Conservation (phyloP, 2,888 invertebrate genomes). For the Lasius platythorax region DNA sequence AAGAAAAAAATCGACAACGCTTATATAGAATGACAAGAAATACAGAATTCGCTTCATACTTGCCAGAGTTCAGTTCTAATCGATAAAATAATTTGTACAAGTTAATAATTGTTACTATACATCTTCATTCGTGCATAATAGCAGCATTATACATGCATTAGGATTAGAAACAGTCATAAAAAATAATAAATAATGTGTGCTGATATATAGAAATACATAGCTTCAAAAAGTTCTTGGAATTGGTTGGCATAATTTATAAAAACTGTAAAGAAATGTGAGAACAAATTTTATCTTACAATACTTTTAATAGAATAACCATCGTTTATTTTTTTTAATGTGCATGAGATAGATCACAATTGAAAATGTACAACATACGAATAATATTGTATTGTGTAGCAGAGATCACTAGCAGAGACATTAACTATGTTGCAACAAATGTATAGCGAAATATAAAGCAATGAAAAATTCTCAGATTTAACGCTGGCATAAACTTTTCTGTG, state of each 20-base stretch:
- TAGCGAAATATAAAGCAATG: not conserved
- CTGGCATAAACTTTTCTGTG: not conserved
- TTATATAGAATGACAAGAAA: conserved; percentile 6
- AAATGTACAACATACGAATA: not conserved
- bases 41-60: not conserved
- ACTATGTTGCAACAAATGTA: not conserved
- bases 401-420: not conserved
- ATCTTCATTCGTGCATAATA: not conserved
- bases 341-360: not conserved
- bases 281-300: not conserved
- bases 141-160: conserved; percentile 12
- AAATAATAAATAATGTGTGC: not conserved
- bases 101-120: conserved; percentile 11
- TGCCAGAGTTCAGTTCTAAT: conserved; percentile 1
- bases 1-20: not conserved
- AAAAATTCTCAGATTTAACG: not conserved
- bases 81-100: not conserved
- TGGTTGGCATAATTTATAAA: not conserved
- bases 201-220: not conserved
- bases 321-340: not conserved
- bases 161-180: not conserved
- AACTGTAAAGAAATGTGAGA: not conserved
- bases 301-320: not conserved
- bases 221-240: conserved; percentile 10
- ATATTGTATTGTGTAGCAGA: not conserved